Conservation (phyloP, 2,797 vertebrate species). For the Ctenopoma multispine region DNA sequence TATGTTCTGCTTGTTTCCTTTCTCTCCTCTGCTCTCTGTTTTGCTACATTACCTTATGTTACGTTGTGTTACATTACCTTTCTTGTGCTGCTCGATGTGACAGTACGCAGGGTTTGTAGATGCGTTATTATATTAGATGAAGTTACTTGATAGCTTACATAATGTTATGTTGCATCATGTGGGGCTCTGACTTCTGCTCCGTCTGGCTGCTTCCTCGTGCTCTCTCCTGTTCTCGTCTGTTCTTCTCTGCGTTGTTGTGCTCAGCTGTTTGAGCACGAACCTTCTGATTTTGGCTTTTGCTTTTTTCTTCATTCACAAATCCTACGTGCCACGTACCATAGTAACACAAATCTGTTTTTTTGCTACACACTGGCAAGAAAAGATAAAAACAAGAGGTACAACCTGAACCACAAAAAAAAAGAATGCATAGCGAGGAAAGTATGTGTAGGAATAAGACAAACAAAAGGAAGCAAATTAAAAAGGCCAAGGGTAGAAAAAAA, state of each 20-base stretch:
- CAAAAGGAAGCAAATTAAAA: slow-evolving; percentile 13
- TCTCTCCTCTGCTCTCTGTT: slow-evolving; percentile 3
- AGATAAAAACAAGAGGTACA: background rate
- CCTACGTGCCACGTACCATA: background rate
- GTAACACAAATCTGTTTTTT: background rate
- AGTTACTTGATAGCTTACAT: slow-evolving; percentile 25
- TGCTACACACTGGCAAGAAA: background rate
- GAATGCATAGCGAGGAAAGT: background rate
- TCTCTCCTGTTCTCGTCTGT: slow-evolving; percentile 4
- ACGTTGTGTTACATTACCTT: slow-evolving; percentile 2
- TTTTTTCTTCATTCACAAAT: slow-evolving; percentile 28
- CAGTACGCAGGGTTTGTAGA: background rate
- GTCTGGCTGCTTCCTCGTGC: slow-evolving; percentile 5
- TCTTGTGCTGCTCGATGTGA: slow-evolving; percentile 9
- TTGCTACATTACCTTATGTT: slow-evolving; percentile 9
- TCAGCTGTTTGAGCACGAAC: slow-evolving; percentile 25
- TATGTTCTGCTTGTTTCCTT: slow-evolving; percentile 38
- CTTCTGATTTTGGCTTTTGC: background rate
- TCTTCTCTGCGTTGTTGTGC: slow-evolving; percentile 10
- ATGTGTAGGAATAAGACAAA: background rate
- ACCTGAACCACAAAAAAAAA: background rate
- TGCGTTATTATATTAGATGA: background rate
- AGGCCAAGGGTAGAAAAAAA: slow-evolving; percentile 11
- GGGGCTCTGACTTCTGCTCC: slow-evolving; percentile 14
- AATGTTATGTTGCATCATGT: slow-evolving; percentile 30